Conservation (phyloP, 30 jellyfish, hydroid and myxozoan genomes). For the Calvadosia cruxmelitensis region DNA sequence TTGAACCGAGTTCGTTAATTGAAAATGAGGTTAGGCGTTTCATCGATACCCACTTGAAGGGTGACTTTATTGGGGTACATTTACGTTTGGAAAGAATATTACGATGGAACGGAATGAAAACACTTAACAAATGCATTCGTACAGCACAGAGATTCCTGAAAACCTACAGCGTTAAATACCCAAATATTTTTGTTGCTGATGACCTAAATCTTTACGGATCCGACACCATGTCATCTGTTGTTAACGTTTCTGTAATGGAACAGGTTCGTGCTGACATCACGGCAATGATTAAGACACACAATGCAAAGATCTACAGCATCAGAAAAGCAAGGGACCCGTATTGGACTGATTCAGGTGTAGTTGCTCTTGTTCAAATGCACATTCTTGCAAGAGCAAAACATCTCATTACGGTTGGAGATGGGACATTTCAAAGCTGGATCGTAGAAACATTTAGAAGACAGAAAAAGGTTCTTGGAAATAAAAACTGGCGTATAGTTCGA, state of each 20-base stretch:
- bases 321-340: conserved; percentile 43
- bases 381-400: conserved; percentile 56
- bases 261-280: conserved; percentile 3
- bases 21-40: conserved; percentile 44
- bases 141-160: conserved; percentile 28
- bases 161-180: conserved; percentile 4
- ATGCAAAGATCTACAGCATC: conserved; percentile 36
- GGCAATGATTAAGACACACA: conserved; percentile 23
- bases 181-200: conserved; percentile 47
- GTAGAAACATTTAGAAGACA: conserved; percentile 44
- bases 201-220: conserved; percentile 80
- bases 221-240: conserved; percentile 39
- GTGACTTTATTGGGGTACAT: conserved; percentile 60
- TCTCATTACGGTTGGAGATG: conserved; percentile 86
- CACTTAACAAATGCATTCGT: conserved; percentile 47
- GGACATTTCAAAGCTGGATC: conserved; percentile 91
- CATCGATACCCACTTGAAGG: conserved; percentile 4
- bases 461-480: neutral
- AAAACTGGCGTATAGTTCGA: neutral
- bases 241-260: conserved; percentile 20
- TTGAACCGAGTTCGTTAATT: conserved; percentile 48
- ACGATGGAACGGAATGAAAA: conserved; percentile 58
- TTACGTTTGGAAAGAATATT: conserved; percentile 87
- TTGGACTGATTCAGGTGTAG: conserved; percentile 91
- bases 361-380: conserved; percentile 63